These are phyloP conservation scores for Neogale vison DNA, from an alignment of 2,113 vertebrate species.

Conservation along the genomic window DNA sequence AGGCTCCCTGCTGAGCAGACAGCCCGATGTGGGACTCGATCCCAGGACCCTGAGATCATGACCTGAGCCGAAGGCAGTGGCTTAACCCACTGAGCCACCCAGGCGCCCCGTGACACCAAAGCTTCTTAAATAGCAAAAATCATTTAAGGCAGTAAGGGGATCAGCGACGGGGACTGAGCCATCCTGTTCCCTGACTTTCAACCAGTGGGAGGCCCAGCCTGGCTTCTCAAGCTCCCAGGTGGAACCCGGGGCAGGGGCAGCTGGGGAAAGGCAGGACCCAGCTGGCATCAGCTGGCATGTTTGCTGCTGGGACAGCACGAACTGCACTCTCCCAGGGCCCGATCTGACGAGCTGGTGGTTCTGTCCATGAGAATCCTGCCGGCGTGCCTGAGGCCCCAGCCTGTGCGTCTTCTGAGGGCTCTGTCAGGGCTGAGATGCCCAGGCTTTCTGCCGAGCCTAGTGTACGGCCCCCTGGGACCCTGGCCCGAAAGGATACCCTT, in stretches of 20 bases:
- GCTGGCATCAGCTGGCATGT: neutral
- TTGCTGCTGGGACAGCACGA: neutral
- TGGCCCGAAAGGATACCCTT: neutral
- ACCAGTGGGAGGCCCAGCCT: neutral
- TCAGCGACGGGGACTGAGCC: accelerated
- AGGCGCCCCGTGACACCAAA: neutral
- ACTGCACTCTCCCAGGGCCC: neutral
- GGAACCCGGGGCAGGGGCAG: neutral
- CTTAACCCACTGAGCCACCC: no score
- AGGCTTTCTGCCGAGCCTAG: neutral
- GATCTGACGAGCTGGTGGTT: neutral
- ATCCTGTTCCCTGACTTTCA: neutral
- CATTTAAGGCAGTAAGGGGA: neutral
- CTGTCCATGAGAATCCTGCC: neutral
- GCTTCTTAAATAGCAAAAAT: neutral
- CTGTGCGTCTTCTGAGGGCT: neutral
- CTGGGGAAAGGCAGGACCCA: neutral
- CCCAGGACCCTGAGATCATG: no score
- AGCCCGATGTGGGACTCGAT: no score
- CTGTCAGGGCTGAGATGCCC: neutral
- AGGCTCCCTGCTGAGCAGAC: no score
- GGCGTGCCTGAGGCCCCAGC: neutral
- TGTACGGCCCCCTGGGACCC: neutral
- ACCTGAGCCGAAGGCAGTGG: no score
- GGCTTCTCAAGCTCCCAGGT: neutral